phyloP scores from a whole-genome alignment of 2,888 invertebrate species.

The Phyto melanocephala region DNA sequence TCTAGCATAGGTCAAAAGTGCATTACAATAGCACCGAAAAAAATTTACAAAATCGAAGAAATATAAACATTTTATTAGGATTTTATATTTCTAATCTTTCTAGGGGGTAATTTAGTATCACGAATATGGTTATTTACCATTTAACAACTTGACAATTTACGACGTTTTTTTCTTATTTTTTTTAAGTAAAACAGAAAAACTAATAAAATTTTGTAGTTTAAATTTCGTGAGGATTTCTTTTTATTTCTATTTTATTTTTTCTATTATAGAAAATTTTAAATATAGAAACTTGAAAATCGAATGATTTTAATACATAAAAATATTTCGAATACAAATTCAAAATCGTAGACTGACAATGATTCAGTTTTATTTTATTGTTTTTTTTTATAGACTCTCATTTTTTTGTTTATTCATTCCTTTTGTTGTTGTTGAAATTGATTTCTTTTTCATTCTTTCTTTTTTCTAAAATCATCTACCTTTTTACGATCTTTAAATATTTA shows the following conservation, averaged over 20 bases:
- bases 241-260: neutral
- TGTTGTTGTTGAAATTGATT: neutral
- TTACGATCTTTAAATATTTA: constrained; percentile 46
- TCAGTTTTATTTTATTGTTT: constrained; percentile 10
- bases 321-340: neutral
- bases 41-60: neutral
- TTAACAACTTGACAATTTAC: neutral
- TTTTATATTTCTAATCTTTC: neutral
- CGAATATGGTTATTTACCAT: neutral
- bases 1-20: neutral
- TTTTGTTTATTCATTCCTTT: constrained; percentile 41
- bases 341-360: neutral
- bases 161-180: neutral
- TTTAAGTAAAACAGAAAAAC: neutral
- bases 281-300: neutral
- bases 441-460: neutral
- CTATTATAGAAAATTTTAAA: neutral
- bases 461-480: constrained; percentile 34
- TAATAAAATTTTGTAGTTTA: neutral
- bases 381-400: constrained; percentile 40
- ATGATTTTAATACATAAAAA: neutral
- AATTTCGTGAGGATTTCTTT: neutral
- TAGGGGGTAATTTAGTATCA: neutral
- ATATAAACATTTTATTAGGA: neutral
- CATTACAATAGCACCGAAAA: neutral